Evolutionary conservation across 2,113 vertebrate genomes (phyloP).

Genomic region (Tretioscincus oriximinensis): DNA sequence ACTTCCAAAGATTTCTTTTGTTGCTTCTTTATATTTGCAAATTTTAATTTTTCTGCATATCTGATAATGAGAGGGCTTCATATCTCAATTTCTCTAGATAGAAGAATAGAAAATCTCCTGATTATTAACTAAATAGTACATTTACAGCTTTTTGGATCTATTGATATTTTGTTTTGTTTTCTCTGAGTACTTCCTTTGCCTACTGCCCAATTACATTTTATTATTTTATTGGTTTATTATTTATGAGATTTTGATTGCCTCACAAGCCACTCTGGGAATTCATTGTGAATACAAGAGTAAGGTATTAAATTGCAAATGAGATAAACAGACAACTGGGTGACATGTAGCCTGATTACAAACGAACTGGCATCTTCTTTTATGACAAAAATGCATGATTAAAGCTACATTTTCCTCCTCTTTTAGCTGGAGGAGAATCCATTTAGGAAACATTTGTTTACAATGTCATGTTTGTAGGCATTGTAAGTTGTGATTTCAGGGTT

Average conservation of each 20-base stretch:
- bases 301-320: background rate
- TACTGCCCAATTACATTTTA: constrained; percentile 2
- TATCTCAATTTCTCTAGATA: background rate
- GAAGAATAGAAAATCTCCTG: background rate
- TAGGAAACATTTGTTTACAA: background rate
- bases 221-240: constrained; percentile 9
- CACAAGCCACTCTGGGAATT: constrained; percentile 6
- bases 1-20: background rate
- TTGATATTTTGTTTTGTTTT: constrained; percentile 4
- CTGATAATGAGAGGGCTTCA: background rate
- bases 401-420: background rate
- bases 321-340: background rate
- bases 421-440: background rate
- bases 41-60: too few relatives aligned
- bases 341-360: background rate
- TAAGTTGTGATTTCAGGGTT: background rate
- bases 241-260: constrained; percentile 24
- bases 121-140: background rate
- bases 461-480: background rate
- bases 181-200: background rate
- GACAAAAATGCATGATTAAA: background rate
- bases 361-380: background rate
- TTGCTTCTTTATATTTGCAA: background rate
- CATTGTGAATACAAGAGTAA: background rate
- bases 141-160: background rate